phyloP scores from a whole-genome alignment of 2,888 invertebrate species.

The Siphonodentalium dalli region DNA sequence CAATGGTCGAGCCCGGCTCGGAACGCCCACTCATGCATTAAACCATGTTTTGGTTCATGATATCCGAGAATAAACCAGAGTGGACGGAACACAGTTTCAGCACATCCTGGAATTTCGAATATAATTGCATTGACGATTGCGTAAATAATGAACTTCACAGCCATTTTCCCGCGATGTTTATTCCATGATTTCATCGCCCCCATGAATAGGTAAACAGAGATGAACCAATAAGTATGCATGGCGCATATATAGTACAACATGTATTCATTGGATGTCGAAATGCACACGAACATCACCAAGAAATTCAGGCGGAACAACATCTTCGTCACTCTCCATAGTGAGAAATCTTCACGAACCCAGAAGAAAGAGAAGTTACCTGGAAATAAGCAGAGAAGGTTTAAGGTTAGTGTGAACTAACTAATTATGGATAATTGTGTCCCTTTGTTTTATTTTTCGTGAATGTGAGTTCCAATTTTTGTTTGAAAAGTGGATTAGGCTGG shows the following conservation, averaged over 20 bases:
- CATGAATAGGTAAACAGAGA: slow-evolving; percentile 50
- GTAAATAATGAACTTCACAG: slow-evolving; percentile 42
- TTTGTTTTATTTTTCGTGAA: background rate
- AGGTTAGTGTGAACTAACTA: background rate
- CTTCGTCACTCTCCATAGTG: slow-evolving; percentile 45
- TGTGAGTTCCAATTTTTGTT: background rate
- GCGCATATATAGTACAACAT: slow-evolving; percentile 58
- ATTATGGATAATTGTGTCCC: background rate
- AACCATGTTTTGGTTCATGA: slow-evolving; percentile 28
- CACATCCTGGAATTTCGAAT: slow-evolving; percentile 42
- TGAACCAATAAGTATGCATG: slow-evolving; percentile 58
- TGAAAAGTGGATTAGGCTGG: too few species aligned
- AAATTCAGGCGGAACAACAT: slow-evolving; percentile 57
- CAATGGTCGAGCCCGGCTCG: slow-evolving; percentile 50
- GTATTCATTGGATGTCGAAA: slow-evolving; percentile 45
- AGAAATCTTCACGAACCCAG: slow-evolving; percentile 49
- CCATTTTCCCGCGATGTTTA: slow-evolving; percentile 38
- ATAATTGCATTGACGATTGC: slow-evolving; percentile 37
- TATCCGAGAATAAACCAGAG: slow-evolving; percentile 38
- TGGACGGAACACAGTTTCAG: slow-evolving; percentile 37
- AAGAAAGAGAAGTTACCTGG: slow-evolving; percentile 57
- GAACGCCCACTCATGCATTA: slow-evolving; percentile 50
- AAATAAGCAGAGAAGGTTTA: too few species aligned
- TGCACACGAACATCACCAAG: slow-evolving; percentile 42
- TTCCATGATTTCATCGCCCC: slow-evolving; percentile 40